Conservation (phyloP, 2,888 invertebrate species). For the Liopterus haemorrhoidalis region DNA sequence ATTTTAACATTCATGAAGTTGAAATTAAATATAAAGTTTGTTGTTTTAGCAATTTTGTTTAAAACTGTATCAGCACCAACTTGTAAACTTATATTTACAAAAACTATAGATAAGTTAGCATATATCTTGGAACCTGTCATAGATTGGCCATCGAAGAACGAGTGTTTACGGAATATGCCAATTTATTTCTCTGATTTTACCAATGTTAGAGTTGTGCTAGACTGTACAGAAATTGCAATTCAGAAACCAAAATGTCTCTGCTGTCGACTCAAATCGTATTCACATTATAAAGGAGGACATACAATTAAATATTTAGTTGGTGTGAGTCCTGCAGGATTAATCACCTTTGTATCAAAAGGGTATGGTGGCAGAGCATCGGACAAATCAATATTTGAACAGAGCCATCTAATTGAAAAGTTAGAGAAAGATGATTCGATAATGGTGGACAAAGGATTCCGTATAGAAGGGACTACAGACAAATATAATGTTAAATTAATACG, state of each 20-base stretch:
- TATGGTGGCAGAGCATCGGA: conserved; percentile 33
- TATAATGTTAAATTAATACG: conserved; percentile 23
- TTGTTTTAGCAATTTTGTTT: conserved; percentile 23
- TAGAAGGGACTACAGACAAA: conserved; percentile 9
- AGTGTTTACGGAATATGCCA: conserved; percentile 31
- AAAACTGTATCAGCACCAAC: conserved; percentile 13
- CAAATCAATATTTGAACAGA: conserved; percentile 29
- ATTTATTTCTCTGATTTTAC: conserved; percentile 32
- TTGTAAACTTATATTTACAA: conserved; percentile 21
- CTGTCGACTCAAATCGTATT: conserved; percentile 30
- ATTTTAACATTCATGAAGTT: conserved; percentile 22
- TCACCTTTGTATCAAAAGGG: conserved; percentile 30
- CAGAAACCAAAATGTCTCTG: conserved; percentile 30
- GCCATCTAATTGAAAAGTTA: conserved; percentile 18
- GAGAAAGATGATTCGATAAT: conserved; percentile 28
- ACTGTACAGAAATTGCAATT: conserved; percentile 33
- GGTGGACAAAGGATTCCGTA: conserved; percentile 23
- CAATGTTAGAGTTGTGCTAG: conserved; percentile 30
- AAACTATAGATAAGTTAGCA: conserved; percentile 23
- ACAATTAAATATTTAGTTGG: conserved; percentile 33
- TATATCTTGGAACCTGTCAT: conserved; percentile 17
- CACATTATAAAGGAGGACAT: conserved; percentile 29
- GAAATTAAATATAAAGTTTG: conserved; percentile 23
- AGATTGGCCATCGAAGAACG: conserved; percentile 26
- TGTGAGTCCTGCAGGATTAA: conserved; percentile 32